These are phyloP conservation scores for Hyla sarda DNA, from an alignment of 2,113 vertebrate genomes.

Conservation along the genomic window DNA sequence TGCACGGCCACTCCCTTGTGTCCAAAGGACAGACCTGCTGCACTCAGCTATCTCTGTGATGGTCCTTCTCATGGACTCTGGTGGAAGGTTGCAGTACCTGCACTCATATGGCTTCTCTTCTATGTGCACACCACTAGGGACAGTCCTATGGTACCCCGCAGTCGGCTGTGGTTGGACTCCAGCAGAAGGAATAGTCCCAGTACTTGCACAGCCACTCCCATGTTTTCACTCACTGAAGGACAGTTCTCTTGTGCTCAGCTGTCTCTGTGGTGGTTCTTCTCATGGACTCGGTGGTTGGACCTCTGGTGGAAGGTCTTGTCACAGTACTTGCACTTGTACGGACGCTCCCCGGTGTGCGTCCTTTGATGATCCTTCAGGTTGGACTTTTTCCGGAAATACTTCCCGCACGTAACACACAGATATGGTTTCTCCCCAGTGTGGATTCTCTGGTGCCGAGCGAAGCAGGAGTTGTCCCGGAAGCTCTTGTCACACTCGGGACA, in stretches of 20 bases:
- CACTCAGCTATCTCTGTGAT: too few species aligned
- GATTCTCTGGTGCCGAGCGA: constrained; percentile 50
- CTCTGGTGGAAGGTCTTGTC: constrained; percentile 55
- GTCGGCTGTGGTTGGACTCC: too few species aligned
- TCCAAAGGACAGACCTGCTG: too few species aligned
- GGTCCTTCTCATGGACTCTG: too few species aligned
- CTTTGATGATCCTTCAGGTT: constrained; percentile 54
- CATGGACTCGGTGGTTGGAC: constrained; percentile 44
- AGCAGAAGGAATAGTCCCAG: too few species aligned
- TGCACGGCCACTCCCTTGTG: too few species aligned
- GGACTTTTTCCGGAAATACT: constrained; percentile 51
- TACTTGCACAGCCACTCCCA: too few species aligned
- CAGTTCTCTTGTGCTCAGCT: too few species aligned
- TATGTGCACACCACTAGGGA: too few species aligned
- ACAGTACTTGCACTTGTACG: constrained; percentile 45
- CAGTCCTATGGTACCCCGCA: too few species aligned
- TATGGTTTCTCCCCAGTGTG: constrained; percentile 62
- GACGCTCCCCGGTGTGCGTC: constrained; percentile 41
- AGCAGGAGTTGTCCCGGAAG: constrained; percentile 52
- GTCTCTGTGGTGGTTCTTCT: constrained; percentile 33
- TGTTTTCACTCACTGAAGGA: too few species aligned
- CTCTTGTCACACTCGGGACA: constrained; percentile 49
- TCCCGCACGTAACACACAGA: constrained; percentile 19
- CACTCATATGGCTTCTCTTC: constrained; percentile 1
- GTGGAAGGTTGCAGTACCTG: too few species aligned